Percentiles rank a stretch among this genome's conserved stretches.
Evolutionary conservation across 2,797 vertebrate genomes (phyloP).

Genomic region (Paramormyrops hopkinsi): DNA sequence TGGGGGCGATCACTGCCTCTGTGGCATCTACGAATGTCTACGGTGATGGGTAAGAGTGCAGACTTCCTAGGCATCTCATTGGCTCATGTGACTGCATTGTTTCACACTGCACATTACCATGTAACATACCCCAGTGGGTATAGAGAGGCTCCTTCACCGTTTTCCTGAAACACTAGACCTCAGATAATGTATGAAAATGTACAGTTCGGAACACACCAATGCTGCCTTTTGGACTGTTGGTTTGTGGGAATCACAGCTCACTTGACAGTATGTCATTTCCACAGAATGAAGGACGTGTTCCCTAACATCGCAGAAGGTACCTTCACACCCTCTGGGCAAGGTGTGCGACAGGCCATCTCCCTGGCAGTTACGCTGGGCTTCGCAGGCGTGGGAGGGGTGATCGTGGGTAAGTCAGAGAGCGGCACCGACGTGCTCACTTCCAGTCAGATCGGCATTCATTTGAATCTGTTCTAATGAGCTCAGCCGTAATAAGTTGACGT

Average conservation of each 20-base stretch:
- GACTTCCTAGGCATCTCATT: not conserved
- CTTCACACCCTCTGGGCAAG: conserved; percentile 45
- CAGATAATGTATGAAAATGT: not conserved
- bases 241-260: not conserved
- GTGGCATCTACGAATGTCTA: conserved; percentile 63
- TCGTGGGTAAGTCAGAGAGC: conserved; percentile 67
- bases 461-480: not conserved
- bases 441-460: not conserved
- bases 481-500: not conserved
- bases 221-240: not conserved
- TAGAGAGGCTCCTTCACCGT: not conserved
- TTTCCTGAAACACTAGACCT: not conserved
- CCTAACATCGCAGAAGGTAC: conserved; percentile 39
- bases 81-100: not conserved
- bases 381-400: conserved; percentile 64
- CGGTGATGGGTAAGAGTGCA: conserved; percentile 65
- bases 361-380: conserved; percentile 70
- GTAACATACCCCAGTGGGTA: not conserved
- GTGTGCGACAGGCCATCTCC: conserved; percentile 60
- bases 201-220: not conserved
- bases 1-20: conserved; percentile 66
- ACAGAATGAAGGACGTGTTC: conserved; percentile 70
- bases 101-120: not conserved
- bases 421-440: not conserved
- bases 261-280: conserved; percentile 1